Evolutionary conservation across 2,888 invertebrate species (phyloP).

Genomic region (Drosophila meridiana): DNA sequence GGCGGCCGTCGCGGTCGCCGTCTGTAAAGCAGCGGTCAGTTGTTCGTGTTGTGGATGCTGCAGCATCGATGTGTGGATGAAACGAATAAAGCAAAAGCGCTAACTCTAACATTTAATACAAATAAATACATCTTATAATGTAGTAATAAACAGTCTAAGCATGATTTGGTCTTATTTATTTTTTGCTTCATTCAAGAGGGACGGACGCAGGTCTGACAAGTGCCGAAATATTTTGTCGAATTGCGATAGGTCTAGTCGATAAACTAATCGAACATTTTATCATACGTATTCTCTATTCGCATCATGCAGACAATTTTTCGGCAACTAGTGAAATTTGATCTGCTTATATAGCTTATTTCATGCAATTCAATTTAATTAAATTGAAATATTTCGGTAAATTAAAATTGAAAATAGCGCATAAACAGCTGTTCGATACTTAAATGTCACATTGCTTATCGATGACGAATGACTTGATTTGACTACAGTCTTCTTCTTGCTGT

Average conservation of each 20-base stretch:
- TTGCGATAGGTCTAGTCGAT: constrained; percentile 7
- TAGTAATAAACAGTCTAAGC: constrained; percentile 52
- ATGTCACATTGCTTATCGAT: constrained; percentile 47
- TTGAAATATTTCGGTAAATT: neutral
- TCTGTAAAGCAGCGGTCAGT: constrained; percentile 88
- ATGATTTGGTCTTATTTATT: neutral
- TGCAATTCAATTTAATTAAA: neutral
- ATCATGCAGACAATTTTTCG: too few relatives aligned
- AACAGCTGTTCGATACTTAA: constrained; percentile 40
- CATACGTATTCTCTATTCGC: too few relatives aligned
- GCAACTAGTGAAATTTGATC: neutral
- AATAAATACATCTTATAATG: constrained; percentile 43
- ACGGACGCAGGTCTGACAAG: neutral
- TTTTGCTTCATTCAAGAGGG: neutral
- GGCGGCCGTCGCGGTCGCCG: constrained; percentile 99
- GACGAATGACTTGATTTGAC: neutral
- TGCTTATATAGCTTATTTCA: too few relatives aligned
- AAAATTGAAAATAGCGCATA: neutral
- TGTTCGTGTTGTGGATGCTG: constrained; percentile 12
- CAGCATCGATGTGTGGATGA: constrained; percentile 5
- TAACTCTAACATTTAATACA: constrained; percentile 24
- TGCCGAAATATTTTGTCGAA: neutral
- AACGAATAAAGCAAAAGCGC: constrained; percentile 15
- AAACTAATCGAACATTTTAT: neutral
- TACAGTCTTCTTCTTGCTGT: constrained; percentile 30